Percentiles rank a stretch among this genome's conserved stretches.
phyloP scores from a whole-genome alignment of 1,140 invertebrate species.

The Pseudomyrmex concolor region DNA sequence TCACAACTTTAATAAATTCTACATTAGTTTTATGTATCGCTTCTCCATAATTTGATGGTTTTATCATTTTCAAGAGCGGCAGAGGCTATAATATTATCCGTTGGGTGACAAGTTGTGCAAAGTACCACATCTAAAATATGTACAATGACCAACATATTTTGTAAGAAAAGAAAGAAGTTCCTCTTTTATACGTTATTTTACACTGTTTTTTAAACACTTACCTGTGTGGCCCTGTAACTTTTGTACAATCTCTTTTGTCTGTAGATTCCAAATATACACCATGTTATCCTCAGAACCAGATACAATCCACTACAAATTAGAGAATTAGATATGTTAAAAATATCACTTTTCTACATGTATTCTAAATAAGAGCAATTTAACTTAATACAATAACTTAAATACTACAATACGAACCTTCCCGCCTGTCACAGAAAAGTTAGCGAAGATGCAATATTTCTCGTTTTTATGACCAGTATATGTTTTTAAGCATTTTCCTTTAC shows the following conservation, averaged over 20 bases:
- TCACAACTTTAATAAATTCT: neutral
- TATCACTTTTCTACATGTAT: neutral
- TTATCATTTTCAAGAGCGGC: conserved; percentile 99
- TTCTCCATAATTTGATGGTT: conserved; percentile 99
- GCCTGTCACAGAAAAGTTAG: conserved; percentile 99
- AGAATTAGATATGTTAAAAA: conserved; percentile 10
- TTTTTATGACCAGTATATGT: conserved; percentile 99
- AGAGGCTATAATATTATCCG: conserved; percentile 99
- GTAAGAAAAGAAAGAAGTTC: neutral
- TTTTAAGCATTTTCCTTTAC: conserved; percentile 98
- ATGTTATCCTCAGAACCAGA: conserved; percentile 99
- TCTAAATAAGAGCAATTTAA: neutral
- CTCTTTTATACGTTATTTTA: neutral
- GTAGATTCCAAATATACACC: conserved; percentile 99
- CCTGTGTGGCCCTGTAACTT: conserved; percentile 98
- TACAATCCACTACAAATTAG: conserved; percentile 95
- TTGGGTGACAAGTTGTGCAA: conserved; percentile 99
- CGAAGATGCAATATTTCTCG: conserved; percentile 99
- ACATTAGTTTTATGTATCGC: conserved; percentile 91
- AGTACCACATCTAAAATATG: conserved; percentile 94
- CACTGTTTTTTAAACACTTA: conserved; percentile 76
- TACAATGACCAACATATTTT: neutral
- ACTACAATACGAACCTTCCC: conserved; percentile 92
- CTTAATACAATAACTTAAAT: neutral
- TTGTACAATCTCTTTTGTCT: conserved; percentile 99